A percentile compares a stretch with the other conserved stretches of the same genome.
Conservation (phyloP, 1,140 invertebrate species). For the Zaprionus ornatus region DNA sequence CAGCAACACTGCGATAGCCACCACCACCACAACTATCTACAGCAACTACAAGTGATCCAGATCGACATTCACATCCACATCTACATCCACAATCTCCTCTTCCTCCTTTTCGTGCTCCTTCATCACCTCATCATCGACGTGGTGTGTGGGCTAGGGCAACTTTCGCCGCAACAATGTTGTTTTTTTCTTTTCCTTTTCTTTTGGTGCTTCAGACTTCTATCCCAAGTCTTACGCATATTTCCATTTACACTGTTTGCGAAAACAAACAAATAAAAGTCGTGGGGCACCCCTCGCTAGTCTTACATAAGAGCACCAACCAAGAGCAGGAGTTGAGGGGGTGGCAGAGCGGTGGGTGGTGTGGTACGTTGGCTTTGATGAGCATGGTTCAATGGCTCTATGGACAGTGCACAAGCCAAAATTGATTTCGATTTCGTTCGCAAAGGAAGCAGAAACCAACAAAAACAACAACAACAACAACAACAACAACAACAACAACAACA, state of each 20-base stretch:
- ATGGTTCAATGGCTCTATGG: slow-evolving; percentile 49
- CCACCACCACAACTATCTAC: slow-evolving; percentile 2
- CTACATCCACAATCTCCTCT: slow-evolving; percentile 14
- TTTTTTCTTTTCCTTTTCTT: slow-evolving; percentile 11
- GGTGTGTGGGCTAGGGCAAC: slow-evolving; percentile 39
- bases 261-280: slow-evolving; percentile 48
- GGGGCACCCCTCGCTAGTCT: slow-evolving; percentile 29
- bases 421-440: slow-evolving; percentile 50
- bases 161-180: slow-evolving; percentile 53
- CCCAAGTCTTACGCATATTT: slow-evolving; percentile 39
- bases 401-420: slow-evolving; percentile 36
- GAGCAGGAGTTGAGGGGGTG: neutral
- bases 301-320: slow-evolving; percentile 35
- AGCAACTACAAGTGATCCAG: neutral
- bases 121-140: neutral
- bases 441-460: slow-evolving; percentile 14
- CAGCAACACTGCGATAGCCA: slow-evolving; percentile 8
- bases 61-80: slow-evolving; percentile 5
- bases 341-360: too few relatives aligned
- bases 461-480: slow-evolving; percentile 2
- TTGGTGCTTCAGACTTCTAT: neutral
- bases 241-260: slow-evolving; percentile 31
- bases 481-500: slow-evolving; percentile 17
- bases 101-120: neutral
- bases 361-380: slow-evolving; percentile 44